Evolutionary conservation across 2,113 vertebrate genomes (phyloP).

Genomic region (Dromiciops gliroides): DNA sequence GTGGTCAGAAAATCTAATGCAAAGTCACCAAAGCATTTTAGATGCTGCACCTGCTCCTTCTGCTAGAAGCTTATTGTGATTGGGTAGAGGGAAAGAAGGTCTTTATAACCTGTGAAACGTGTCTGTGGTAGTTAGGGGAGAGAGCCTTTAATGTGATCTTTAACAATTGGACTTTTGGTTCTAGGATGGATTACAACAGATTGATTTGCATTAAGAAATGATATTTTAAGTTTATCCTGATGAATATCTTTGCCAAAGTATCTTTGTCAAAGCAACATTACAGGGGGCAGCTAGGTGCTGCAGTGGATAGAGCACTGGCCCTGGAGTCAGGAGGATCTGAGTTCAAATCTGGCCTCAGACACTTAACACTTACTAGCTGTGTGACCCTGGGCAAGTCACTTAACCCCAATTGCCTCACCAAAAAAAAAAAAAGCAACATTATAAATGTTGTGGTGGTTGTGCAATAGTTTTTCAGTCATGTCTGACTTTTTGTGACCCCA

Average conservation of each 20-base stretch:
- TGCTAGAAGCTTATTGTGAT: not conserved
- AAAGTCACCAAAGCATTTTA: not conserved
- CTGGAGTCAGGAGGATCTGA: too few species aligned
- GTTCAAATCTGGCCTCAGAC: too few species aligned
- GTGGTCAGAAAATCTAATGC: not conserved
- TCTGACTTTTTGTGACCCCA: too few species aligned
- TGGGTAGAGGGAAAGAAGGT: not conserved
- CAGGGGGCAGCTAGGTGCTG: too few species aligned
- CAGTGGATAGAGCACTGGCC: too few species aligned
- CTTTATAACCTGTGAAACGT: not conserved
- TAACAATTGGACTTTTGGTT: constrained; percentile 26
- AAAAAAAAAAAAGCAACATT: too few species aligned
- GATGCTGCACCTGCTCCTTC: not conserved
- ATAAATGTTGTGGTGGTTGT: not conserved
- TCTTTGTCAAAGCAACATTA: too few species aligned
- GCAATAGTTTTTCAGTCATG: too few species aligned
- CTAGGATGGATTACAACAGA: constrained; percentile 35
- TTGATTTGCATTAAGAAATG: constrained; percentile 32
- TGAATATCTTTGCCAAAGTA: constrained; percentile 36
- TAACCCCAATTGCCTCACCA: too few species aligned
- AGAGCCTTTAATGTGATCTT: constrained; percentile 35
- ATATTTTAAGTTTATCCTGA: constrained; percentile 32
- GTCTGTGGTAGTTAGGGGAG: not conserved
- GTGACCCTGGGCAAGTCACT: too few species aligned
- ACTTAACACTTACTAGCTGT: too few species aligned